A percentile compares a stretch with the other conserved stretches of the same genome.
These are phyloP conservation scores for Scaeva pyrastri DNA, from an alignment of 2,888 invertebrate genomes.

Conservation along the genomic window DNA sequence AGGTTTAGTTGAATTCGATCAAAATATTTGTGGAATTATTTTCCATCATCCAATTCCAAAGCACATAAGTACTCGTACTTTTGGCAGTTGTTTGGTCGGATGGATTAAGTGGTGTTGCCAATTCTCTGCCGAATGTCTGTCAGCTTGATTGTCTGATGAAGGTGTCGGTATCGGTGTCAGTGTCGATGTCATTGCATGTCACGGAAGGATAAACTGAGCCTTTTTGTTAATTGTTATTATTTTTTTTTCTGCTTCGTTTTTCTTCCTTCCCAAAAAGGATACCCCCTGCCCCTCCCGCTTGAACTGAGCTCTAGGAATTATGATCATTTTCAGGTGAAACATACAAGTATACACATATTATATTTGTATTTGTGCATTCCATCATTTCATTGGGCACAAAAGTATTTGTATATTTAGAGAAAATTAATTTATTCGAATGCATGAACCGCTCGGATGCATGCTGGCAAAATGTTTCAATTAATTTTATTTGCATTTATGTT, in stretches of 20 bases:
- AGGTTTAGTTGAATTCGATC: slow-evolving; percentile 45
- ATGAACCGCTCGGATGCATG: slow-evolving; percentile 78
- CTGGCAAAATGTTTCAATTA: slow-evolving; percentile 79
- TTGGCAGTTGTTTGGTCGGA: slow-evolving; percentile 49
- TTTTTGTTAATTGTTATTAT: slow-evolving; percentile 17
- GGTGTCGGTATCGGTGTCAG: not conserved
- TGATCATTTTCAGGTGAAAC: slow-evolving; percentile 33
- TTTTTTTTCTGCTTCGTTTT: slow-evolving; percentile 20
- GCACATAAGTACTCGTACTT: slow-evolving; percentile 16
- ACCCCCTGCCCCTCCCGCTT: too few relatives aligned
- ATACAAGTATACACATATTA: slow-evolving; percentile 1
- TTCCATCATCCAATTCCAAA: slow-evolving; percentile 12
- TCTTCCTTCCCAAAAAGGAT: slow-evolving; percentile 47
- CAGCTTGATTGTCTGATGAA: not conserved
- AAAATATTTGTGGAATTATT: slow-evolving; percentile 65
- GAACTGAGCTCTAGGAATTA: slow-evolving; percentile 50
- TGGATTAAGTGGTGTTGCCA: slow-evolving; percentile 57
- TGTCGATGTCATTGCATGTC: slow-evolving; percentile 44
- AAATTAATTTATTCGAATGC: slow-evolving; percentile 83
- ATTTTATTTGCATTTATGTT: slow-evolving; percentile 80
- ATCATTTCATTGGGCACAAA: slow-evolving; percentile 41
- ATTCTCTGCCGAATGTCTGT: slow-evolving; percentile 5
- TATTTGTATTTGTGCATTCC: slow-evolving; percentile 6
- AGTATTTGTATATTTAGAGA: slow-evolving; percentile 80
- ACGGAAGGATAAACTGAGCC: slow-evolving; percentile 37